These are phyloP conservation scores for Bubo scandiacus DNA, from an alignment of 2,113 vertebrate species.

Conservation along the genomic window DNA sequence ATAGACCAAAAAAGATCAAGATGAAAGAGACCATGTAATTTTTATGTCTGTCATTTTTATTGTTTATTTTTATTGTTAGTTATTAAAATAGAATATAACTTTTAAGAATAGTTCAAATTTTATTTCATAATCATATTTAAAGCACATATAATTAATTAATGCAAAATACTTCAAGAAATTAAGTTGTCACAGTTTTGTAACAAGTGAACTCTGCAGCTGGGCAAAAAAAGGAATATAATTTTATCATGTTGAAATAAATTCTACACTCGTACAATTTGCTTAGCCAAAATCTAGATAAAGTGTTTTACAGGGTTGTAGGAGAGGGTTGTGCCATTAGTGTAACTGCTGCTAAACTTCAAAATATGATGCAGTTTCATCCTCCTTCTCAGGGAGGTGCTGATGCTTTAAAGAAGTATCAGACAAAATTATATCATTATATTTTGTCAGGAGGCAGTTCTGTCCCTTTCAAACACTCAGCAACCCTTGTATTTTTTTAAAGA, in stretches of 20 bases:
- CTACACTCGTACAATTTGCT: neutral
- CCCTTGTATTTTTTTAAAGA: neutral
- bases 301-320: fast-evolving
- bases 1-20: neutral
- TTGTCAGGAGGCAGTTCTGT: neutral
- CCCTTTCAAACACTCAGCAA: neutral
- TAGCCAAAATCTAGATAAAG: neutral
- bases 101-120: neutral
- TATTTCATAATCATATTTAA: neutral
- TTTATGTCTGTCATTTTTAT: neutral
- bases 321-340: neutral
- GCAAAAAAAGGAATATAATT: neutral
- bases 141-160: neutral
- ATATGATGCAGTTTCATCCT: neutral
- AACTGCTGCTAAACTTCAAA: neutral
- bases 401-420: constrained; percentile 1
- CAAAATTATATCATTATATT: neutral
- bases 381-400: constrained; percentile 60
- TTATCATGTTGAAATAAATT: neutral
- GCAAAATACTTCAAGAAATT: neutral
- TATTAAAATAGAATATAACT: neutral
- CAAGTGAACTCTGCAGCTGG: neutral
- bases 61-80: neutral
- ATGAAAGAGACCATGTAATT: neutral
- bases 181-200: neutral